Evolutionary conservation across 2,888 invertebrate species (phyloP), one percentile per base, ranked within the genome.

Genomic region (Petrolisthes manimaculis): DNA sequence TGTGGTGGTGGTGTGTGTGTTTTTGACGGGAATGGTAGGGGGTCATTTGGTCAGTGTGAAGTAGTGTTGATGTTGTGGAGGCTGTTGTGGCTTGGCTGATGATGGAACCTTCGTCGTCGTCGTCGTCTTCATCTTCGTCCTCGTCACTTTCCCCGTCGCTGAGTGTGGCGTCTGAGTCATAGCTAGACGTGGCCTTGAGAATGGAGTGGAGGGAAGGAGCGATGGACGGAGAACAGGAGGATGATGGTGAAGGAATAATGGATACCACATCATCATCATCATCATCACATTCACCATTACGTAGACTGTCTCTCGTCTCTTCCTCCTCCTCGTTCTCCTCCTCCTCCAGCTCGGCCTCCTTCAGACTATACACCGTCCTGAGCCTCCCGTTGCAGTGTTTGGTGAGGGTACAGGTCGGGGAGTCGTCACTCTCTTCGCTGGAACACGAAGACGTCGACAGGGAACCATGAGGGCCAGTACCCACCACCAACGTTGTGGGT

Each of bases 291-390:
- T n/a, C n/a, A n/a, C n/a, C n/a, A n/a, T n/a, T n/a, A n/a, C n/a
- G n/a, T n/a, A n/a, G n/a, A n/a, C n/a, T n/a, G n/a, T n/a, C n/a
- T n/a, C n/a, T n/a, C n/a, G n/a, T n/a, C n/a, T 71, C 71, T n/a
- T 71, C 71, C 5, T 71, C 71, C 5, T 71, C n/a, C n/a, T n/a
- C 71, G n/a, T 71, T 71, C 53, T 89, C 84, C 21, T 91, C 89
- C 12, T 85, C 96, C 9, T 18, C 5, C 9, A 18, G 8, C 69
- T 90, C 84, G 24, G 87, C 84, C 18, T 91, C 89, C 18, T 85
- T 96, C 0, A 97, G 96, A 92, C 96, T 96, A 93, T 96, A 97
- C 0, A 97, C 92, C 9, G 92, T 92, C 88, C 92, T 91, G 69
- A 92, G 89, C 2, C 92, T 89, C 85, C 97, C 0, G 96, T 96